phyloP scores from a whole-genome alignment of 1,140 invertebrate species.

The Triops cancriformis region DNA sequence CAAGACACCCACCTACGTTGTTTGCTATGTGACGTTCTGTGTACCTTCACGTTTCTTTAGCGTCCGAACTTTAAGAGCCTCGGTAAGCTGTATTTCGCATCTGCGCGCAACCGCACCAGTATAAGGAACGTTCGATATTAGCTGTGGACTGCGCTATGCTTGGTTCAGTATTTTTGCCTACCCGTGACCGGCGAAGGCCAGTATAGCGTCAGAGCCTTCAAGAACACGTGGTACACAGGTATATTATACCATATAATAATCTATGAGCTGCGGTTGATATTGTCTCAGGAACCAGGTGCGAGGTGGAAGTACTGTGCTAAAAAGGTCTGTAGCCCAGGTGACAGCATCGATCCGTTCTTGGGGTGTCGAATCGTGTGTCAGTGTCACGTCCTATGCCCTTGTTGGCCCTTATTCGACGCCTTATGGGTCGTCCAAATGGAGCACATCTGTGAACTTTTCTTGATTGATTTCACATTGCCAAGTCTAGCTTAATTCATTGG shows the following conservation, averaged over 20 bases:
- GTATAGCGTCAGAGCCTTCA: neutral
- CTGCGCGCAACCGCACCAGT: neutral
- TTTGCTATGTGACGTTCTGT: no score
- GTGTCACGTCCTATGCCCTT: constrained; percentile 3
- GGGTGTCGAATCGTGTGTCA: constrained; percentile 1
- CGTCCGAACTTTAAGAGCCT: no score
- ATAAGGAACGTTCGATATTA: neutral
- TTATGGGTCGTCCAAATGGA: neutral
- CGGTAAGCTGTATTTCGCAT: neutral
- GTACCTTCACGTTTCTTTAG: no score
- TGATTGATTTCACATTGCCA: neutral
- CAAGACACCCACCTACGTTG: neutral
- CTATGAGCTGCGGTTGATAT: neutral
- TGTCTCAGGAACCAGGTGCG: neutral
- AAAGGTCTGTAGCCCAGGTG: constrained; percentile 12
- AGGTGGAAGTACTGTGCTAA: neutral
- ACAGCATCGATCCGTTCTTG: neutral
- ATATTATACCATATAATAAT: neutral
- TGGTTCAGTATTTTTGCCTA: neutral
- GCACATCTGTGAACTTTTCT: neutral
- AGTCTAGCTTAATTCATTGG: neutral
- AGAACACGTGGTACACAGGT: neutral
- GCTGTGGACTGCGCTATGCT: neutral
- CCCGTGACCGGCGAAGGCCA: neutral
- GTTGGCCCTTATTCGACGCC: neutral